phyloP scores from a whole-genome alignment of 2,888 invertebrate species.

The Synanthedon tipuliformis region DNA sequence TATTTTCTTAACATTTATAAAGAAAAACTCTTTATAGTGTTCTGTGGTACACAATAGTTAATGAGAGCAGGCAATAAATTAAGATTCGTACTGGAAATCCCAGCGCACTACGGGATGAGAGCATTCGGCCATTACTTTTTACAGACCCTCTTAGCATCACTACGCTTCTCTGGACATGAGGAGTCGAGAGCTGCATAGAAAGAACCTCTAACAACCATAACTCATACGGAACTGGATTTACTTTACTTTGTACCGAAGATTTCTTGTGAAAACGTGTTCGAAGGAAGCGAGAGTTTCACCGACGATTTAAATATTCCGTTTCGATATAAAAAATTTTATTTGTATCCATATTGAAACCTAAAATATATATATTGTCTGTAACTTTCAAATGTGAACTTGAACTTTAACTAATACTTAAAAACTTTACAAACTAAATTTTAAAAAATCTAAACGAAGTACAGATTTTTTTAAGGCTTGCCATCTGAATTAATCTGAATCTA shows the following conservation, averaged over 20 bases:
- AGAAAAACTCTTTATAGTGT: too few relatives aligned
- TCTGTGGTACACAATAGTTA: neutral
- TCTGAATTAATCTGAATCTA: too few relatives aligned
- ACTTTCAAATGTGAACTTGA: too few relatives aligned
- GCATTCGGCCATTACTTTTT: constrained; percentile 18
- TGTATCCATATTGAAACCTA: too few relatives aligned
- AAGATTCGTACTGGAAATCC: constrained; percentile 1
- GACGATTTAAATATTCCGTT: too few relatives aligned
- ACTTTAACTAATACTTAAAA: too few relatives aligned
- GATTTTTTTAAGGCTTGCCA: too few relatives aligned
- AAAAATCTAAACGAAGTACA: too few relatives aligned
- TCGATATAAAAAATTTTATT: too few relatives aligned
- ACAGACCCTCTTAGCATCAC: constrained; percentile 19
- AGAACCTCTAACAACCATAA: constrained; percentile 18
- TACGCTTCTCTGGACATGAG: constrained; percentile 13
- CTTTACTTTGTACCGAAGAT: neutral
- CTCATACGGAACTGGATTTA: constrained; percentile 8
- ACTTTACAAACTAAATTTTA: too few relatives aligned
- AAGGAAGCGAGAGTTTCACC: neutral
- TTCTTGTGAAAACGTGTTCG: neutral
- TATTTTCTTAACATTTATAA: too few relatives aligned
- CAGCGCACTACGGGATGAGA: neutral
- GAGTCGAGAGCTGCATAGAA: constrained; percentile 15
- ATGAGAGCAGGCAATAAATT: neutral
- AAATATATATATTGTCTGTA: too few relatives aligned